phyloP scores from a whole-genome alignment of 2,888 invertebrate genomes.

The Melanchra persicariae region DNA sequence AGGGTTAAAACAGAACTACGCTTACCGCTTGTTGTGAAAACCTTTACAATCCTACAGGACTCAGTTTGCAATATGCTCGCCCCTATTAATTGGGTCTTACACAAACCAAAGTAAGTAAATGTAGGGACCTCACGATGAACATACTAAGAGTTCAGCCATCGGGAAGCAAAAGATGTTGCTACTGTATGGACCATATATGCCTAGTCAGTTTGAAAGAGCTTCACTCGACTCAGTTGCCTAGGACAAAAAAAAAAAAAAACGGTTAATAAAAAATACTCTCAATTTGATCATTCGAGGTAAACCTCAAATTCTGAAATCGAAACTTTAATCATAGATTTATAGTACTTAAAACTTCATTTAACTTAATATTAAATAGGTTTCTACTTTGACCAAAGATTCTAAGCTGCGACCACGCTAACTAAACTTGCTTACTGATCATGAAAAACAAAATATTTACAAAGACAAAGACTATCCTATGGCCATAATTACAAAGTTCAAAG shows the following conservation, averaged over 20 bases:
- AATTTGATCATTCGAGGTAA: too few species aligned
- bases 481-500: constrained; percentile 64
- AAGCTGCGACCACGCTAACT: neutral
- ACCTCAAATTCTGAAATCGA: neutral
- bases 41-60: neutral
- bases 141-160: too few species aligned
- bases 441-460: constrained; percentile 32
- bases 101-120: too few species aligned
- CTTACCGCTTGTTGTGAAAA: neutral
- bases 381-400: neutral
- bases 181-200: too few species aligned
- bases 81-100: neutral
- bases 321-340: neutral
- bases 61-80: neutral
- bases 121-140: too few species aligned
- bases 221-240: too few species aligned
- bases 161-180: too few species aligned
- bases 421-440: neutral
- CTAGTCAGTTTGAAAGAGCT: too few species aligned
- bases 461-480: constrained; percentile 27
- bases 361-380: neutral
- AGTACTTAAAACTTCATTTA: neutral
- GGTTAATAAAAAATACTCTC: too few species aligned
- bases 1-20: neutral
- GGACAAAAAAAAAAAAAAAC: too few species aligned